phyloP scores from a whole-genome alignment of 2,797 vertebrate genomes.

The Champsocephalus gunnari region DNA sequence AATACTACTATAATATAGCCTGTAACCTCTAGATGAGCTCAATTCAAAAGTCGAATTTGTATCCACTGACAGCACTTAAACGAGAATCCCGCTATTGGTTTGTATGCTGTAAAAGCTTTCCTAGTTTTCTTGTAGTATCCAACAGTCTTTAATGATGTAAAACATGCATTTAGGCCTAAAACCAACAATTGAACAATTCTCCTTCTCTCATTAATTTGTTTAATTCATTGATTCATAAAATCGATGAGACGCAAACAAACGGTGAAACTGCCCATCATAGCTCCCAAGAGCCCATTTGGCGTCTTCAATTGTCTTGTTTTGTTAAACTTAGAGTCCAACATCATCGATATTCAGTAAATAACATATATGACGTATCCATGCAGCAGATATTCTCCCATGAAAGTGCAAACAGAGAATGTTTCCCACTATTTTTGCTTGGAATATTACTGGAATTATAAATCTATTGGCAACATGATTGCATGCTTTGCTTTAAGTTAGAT shows the following conservation, averaged over 20 bases:
- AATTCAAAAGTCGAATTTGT: neutral
- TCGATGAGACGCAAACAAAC: neutral
- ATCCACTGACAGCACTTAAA: neutral
- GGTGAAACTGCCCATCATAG: fast-evolving
- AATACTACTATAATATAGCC: neutral
- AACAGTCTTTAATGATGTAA: too few species aligned
- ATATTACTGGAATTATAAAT: neutral
- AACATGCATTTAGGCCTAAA: neutral
- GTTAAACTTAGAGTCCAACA: neutral
- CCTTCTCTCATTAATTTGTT: too few species aligned
- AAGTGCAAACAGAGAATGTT: neutral
- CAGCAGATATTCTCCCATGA: neutral
- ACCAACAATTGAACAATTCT: neutral
- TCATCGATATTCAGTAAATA: neutral
- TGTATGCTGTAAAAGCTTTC: neutral
- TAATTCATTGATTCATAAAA: too few species aligned
- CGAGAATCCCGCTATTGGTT: neutral
- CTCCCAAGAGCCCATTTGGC: neutral
- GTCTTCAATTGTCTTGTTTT: neutral
- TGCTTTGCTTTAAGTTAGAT: neutral
- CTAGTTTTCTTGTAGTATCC: neutral
- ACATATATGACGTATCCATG: neutral
- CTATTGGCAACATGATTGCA: neutral
- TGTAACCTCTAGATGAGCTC: neutral
- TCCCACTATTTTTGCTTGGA: neutral